A percentile compares a stretch with the other conserved stretches of the same genome.
Conservation (phyloP, 2,888 invertebrate species). For the Ischnura elegans region DNA sequence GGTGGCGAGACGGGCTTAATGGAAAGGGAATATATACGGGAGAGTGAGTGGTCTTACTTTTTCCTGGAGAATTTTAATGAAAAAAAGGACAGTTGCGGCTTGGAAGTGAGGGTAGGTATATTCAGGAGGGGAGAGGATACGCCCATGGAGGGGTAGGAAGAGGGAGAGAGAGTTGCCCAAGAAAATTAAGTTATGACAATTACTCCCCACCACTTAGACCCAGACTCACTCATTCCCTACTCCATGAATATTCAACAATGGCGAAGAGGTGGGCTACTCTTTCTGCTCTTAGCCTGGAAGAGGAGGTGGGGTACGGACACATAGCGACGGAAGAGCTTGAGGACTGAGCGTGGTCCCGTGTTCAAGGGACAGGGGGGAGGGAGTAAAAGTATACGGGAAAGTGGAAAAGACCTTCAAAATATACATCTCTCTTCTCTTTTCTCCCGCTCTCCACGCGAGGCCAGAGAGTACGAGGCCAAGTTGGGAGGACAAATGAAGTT, state of each 20-base stretch:
- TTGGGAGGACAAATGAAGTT: conserved; percentile 45
- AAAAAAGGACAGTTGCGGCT: neutral
- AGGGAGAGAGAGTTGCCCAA: neutral
- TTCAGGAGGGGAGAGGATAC: too few species aligned
- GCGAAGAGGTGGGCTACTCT: conserved; percentile 53
- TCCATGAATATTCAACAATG: conserved; percentile 60
- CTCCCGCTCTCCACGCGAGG: neutral
- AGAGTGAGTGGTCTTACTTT: neutral
- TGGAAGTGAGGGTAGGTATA: neutral
- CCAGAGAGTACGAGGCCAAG: neutral
- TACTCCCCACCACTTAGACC: conserved; percentile 58
- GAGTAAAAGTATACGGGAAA: too few species aligned
- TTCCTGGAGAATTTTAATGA: neutral
- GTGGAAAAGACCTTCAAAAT: conserved; percentile 34
- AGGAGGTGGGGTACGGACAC: neutral
- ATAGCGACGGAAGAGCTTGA: too few species aligned
- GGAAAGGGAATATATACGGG: neutral
- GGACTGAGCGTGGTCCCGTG: too few species aligned
- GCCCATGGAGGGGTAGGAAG: neutral
- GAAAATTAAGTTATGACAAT: conserved; percentile 67
- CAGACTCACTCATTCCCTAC: conserved; percentile 47
- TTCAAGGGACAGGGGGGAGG: too few species aligned
- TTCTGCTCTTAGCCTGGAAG: neutral
- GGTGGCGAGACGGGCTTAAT: neutral
- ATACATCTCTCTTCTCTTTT: too few species aligned